phyloP scores from a whole-genome alignment of 2,888 invertebrate species.

The Eupeodes luniger region DNA sequence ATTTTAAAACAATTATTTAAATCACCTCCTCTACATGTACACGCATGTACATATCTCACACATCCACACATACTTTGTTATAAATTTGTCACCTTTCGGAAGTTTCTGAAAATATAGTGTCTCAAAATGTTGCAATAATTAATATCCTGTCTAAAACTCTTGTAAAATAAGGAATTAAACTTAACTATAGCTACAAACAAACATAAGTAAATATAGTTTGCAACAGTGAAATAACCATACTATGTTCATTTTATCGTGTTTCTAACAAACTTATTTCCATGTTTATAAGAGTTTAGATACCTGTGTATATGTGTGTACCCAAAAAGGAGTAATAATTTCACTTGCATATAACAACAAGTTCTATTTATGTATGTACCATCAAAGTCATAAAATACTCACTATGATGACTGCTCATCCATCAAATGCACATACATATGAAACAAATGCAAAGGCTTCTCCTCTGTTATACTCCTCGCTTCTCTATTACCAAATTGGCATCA shows the following conservation, averaged over 20 bases:
- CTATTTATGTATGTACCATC: slow-evolving; percentile 21
- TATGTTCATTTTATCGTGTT: slow-evolving; percentile 53
- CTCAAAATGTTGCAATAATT: slow-evolving; percentile 62
- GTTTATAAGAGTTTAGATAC: neutral
- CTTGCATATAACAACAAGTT: slow-evolving; percentile 26
- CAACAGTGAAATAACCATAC: neutral
- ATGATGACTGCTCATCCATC: slow-evolving; percentile 75
- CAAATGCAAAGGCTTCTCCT: slow-evolving; percentile 43
- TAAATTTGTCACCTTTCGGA: slow-evolving; percentile 6
- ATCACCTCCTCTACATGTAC: neutral
- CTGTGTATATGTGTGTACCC: neutral
- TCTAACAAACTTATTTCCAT: slow-evolving; percentile 61
- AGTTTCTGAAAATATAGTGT: slow-evolving; percentile 29
- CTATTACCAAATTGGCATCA: slow-evolving; percentile 43
- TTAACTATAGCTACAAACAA: no score
- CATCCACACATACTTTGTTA: neutral
- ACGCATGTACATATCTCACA: neutral
- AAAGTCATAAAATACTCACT: slow-evolving; percentile 74
- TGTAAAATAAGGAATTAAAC: slow-evolving; percentile 63
- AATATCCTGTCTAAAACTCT: slow-evolving; percentile 69
- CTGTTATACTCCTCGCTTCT: neutral
- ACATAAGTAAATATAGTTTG: neutral
- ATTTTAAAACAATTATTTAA: slow-evolving; percentile 4
- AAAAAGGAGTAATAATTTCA: slow-evolving; percentile 22
- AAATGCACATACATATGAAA: slow-evolving; percentile 38